Evolutionary conservation across 2,888 invertebrate genomes (phyloP).

Genomic region (Cheilosia variabilis): DNA sequence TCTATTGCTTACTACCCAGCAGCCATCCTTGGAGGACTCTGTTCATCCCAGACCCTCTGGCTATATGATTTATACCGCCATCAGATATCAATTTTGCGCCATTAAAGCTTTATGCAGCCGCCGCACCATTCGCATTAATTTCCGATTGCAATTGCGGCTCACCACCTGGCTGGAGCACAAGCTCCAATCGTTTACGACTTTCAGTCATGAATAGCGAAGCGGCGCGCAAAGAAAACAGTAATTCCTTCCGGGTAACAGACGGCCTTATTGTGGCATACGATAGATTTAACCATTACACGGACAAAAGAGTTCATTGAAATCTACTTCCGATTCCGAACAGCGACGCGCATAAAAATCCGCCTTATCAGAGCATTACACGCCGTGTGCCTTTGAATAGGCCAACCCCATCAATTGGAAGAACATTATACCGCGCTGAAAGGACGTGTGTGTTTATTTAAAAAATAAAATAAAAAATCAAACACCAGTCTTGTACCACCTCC

Average conservation of each 20-base stretch:
- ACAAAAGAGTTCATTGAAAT: constrained; percentile 51
- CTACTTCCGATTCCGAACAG: constrained; percentile 54
- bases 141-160: constrained; percentile 46
- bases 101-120: background rate
- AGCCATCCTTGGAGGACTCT: background rate
- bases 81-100: background rate
- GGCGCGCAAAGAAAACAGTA: constrained; percentile 3
- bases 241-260: constrained; percentile 33
- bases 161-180: constrained; percentile 38
- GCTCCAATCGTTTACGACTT: constrained; percentile 44
- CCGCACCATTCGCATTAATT: constrained; percentile 34
- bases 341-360: constrained; percentile 58
- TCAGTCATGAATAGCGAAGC: constrained; percentile 24
- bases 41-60: background rate
- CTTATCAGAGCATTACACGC: constrained; percentile 49
- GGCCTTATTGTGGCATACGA: constrained; percentile 1
- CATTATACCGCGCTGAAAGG: constrained; percentile 3
- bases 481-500: background rate
- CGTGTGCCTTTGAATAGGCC: background rate
- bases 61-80: background rate
- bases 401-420: constrained; percentile 17
- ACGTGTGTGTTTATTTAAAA: constrained; percentile 7
- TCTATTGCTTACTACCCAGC: background rate
- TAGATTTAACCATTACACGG: constrained; percentile 19
- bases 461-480: background rate